phyloP scores from a whole-genome alignment of 2,888 invertebrate species.

The Drosophila seclusa region DNA sequence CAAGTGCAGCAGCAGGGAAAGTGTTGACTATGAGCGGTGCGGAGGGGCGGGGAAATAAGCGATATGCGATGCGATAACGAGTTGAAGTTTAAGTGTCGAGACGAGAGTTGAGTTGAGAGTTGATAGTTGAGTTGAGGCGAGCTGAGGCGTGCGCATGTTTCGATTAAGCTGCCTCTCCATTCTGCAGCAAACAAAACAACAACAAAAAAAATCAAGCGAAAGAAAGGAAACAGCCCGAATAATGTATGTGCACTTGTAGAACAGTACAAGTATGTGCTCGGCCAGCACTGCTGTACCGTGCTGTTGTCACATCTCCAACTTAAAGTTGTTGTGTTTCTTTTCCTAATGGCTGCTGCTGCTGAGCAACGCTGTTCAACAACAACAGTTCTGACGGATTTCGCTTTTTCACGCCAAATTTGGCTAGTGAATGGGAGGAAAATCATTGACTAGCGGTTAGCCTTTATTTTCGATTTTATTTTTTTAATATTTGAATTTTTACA shows the following conservation, averaged over 20 bases:
- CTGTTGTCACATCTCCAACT: slow-evolving; percentile 15
- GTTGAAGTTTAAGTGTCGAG: slow-evolving; percentile 63
- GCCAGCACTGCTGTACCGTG: not conserved
- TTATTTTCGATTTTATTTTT: not conserved
- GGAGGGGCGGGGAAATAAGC: slow-evolving; percentile 62
- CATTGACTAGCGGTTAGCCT: not conserved
- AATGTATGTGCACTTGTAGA: slow-evolving; percentile 1
- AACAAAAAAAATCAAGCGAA: not conserved
- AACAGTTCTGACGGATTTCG: not conserved
- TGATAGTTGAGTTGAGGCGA: slow-evolving; percentile 1
- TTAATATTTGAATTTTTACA: not conserved
- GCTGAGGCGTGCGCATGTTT: slow-evolving; percentile 30
- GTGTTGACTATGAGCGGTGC: slow-evolving; percentile 45
- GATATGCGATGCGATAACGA: slow-evolving; percentile 78
- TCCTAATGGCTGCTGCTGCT: slow-evolving; percentile 53
- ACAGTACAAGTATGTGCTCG: not conserved
- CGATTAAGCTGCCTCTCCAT: slow-evolving; percentile 50
- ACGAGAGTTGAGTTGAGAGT: slow-evolving; percentile 7
- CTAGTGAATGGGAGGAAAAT: not conserved
- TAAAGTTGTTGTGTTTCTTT: slow-evolving; percentile 36
- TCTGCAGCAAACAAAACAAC: not conserved
- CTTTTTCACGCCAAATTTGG: not conserved
- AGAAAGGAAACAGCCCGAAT: not conserved
- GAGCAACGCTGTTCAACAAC: not conserved
- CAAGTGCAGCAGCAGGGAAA: slow-evolving; percentile 47